Percentiles rank a stretch among this genome's conserved stretches.
Conservation (phyloP, 2,888 invertebrate species). For the Yponomeuta plumbellus region DNA sequence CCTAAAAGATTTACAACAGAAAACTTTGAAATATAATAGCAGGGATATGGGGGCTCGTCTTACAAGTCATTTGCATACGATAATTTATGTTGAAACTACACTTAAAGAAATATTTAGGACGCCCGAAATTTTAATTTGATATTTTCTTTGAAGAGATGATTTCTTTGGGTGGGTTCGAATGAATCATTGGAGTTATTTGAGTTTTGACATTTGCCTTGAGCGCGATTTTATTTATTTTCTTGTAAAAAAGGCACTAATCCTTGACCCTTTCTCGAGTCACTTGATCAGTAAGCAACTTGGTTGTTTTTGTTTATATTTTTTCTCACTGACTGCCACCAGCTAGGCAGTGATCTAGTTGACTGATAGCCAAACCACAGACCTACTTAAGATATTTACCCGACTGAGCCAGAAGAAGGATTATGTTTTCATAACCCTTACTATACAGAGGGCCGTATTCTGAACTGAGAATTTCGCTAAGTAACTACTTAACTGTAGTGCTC, state of each 20-base stretch:
- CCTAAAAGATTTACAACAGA: conserved; percentile 58
- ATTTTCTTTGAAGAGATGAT: conserved; percentile 5
- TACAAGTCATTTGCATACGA: conserved; percentile 48
- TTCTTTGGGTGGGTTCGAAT: neutral
- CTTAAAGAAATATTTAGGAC: conserved; percentile 27
- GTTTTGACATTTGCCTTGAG: conserved; percentile 1
- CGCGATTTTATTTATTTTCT: neutral
- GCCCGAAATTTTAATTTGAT: conserved; percentile 15
- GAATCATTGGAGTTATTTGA: neutral
- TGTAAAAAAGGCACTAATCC: neutral
- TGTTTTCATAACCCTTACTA: no score
- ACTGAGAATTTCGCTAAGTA: no score
- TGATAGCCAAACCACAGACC: conserved; percentile 20
- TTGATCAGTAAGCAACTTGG: neutral
- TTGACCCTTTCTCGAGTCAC: neutral
- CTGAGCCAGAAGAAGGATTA: no score
- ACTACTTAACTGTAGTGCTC: no score
- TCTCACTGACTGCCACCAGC: conserved; percentile 18
- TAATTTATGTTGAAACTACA: conserved; percentile 55
- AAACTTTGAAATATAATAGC: conserved; percentile 71
- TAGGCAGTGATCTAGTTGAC: conserved; percentile 24
- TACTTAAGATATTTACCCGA: neutral
- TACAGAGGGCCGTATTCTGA: no score
- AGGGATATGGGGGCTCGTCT: conserved; percentile 46
- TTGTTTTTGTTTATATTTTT: conserved; percentile 40